These are phyloP conservation scores for Beris morrisii DNA, from an alignment of 2,888 invertebrate genomes.

Conservation along the genomic window DNA sequence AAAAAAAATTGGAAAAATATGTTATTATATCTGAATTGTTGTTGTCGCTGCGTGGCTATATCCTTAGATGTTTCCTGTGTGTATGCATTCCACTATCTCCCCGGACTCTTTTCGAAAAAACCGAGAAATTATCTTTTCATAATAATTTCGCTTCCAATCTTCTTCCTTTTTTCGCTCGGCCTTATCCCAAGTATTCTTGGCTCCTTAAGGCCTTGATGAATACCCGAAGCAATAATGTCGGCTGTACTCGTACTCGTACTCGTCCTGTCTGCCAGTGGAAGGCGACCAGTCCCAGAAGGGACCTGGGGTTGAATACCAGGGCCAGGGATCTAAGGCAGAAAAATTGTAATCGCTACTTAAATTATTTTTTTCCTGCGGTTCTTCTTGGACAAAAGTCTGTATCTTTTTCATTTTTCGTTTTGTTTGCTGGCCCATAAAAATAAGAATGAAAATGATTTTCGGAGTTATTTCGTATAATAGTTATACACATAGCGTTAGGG, in stretches of 20 bases:
- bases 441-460: slow-evolving; percentile 21
- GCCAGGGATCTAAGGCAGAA: background rate
- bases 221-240: slow-evolving; percentile 18
- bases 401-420: slow-evolving; percentile 21
- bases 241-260: background rate
- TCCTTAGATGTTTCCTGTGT: background rate
- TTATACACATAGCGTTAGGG: background rate
- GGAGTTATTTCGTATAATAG: slow-evolving; percentile 4
- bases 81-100: slow-evolving; percentile 4
- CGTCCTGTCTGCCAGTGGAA: background rate
- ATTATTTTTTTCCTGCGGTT: slow-evolving; percentile 20
- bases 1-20: slow-evolving; percentile 3
- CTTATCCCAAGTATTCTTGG: slow-evolving; percentile 15
- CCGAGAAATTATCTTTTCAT: slow-evolving; percentile 22
- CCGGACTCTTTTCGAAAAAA: background rate
- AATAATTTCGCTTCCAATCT: slow-evolving; percentile 19
- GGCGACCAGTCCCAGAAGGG: background rate
- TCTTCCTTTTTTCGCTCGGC: background rate
- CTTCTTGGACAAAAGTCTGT: slow-evolving; percentile 8
- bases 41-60: background rate
- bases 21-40: slow-evolving; percentile 15
- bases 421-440: slow-evolving; percentile 11
- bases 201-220: slow-evolving; percentile 23
- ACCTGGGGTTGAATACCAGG: background rate
- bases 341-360: slow-evolving; percentile 24